A percentile compares a stretch with the other conserved stretches of the same genome.
These are phyloP conservation scores for Periparus ater DNA, from an alignment of 2,797 vertebrate genomes.

Conservation along the genomic window DNA sequence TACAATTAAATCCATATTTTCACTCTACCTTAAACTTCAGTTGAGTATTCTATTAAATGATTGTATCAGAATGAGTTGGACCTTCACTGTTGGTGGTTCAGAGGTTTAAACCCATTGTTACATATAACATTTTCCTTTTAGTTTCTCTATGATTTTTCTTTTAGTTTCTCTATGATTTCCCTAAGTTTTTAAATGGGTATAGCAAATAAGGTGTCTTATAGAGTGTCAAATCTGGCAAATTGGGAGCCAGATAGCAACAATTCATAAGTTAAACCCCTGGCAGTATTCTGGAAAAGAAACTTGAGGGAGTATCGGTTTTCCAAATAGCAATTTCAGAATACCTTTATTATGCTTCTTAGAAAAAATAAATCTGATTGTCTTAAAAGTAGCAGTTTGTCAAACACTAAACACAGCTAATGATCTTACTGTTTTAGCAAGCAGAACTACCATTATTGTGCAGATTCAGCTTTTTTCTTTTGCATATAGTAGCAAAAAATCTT, in stretches of 20 bases:
- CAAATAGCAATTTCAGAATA: neutral
- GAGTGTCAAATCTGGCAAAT: neutral
- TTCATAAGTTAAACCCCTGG: neutral
- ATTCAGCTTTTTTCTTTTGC: neutral
- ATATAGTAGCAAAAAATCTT: neutral
- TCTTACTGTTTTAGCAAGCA: neutral
- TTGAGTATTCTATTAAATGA: neutral
- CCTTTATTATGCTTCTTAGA: neutral
- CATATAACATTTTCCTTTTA: neutral
- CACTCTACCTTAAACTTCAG: neutral
- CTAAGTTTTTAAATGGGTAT: neutral
- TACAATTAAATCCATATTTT: neutral
- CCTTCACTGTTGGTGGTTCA: neutral
- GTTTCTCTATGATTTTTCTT: neutral
- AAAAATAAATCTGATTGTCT: neutral
- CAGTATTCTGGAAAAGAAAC: neutral
- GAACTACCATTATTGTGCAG: neutral
- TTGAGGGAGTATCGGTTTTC: neutral
- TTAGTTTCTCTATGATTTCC: neutral
- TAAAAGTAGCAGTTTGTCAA: neutral
- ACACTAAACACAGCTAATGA: neutral
- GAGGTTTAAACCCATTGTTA: neutral
- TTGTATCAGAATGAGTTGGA: neutral
- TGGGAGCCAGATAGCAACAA: neutral
- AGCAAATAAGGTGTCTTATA: neutral